phyloP scores from a whole-genome alignment of 53 echinoderm and acorn worm species.

The Echinarachnius parma region DNA sequence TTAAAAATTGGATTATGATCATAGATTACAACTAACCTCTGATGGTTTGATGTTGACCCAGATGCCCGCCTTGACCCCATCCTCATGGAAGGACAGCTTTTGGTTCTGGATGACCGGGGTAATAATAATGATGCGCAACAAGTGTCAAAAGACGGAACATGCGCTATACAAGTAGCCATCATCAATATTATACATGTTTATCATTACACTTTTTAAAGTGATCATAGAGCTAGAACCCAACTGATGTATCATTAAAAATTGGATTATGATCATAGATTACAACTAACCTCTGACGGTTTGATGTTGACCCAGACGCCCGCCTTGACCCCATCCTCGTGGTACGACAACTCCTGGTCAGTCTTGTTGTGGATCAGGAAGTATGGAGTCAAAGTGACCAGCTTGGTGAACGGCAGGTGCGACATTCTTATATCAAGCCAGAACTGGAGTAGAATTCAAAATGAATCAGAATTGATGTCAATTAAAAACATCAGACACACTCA shows the following conservation, averaged over 20 bases:
- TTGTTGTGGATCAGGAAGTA: conserved; percentile 93
- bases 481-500: too few species aligned
- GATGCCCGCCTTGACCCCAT: conserved; percentile 68
- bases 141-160: too few species aligned
- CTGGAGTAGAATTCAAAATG: conserved; percentile 18
- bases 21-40: conserved; percentile 76
- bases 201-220: too few species aligned
- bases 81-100: conserved; percentile 11
- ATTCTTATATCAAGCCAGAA: conserved; percentile 94
- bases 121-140: too few species aligned
- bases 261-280: too few species aligned
- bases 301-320: conserved; percentile 97
- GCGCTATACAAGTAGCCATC: too few species aligned
- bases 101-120: too few species aligned
- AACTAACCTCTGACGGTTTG: conserved; percentile 86
- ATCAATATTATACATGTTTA: too few species aligned
- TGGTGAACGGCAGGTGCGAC: conserved; percentile 88
- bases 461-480: too few species aligned
- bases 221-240: too few species aligned
- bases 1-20: too few species aligned
- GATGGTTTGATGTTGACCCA: conserved; percentile 86
- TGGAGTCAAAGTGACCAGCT: conserved; percentile 94
- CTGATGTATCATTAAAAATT: too few species aligned
- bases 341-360: conserved; percentile 68
- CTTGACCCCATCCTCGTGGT: conserved; percentile 89